Evolutionary conservation across 2,888 invertebrate genomes (phyloP).

Genomic region (Apoda limacodes): DNA sequence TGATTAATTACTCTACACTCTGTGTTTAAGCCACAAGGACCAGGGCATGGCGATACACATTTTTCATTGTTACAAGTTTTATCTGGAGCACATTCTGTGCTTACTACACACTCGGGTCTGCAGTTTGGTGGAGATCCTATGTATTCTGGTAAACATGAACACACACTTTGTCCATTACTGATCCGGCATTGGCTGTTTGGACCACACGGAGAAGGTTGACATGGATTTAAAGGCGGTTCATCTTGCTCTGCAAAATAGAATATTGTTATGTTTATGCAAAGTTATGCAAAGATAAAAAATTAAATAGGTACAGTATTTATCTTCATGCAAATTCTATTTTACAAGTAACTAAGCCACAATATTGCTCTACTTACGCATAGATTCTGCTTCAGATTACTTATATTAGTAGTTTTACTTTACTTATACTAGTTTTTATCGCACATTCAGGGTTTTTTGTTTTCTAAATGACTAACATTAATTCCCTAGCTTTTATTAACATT

Average conservation of each 20-base stretch:
- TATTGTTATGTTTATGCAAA: too few species aligned
- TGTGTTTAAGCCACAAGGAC: constrained; percentile 77
- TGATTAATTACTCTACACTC: constrained; percentile 79
- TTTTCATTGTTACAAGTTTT: constrained; percentile 77
- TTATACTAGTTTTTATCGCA: too few species aligned
- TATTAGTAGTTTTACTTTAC: too few species aligned
- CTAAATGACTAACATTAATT: constrained; percentile 1
- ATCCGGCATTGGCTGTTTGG: constrained; percentile 72
- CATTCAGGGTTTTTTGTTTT: constrained; percentile 1
- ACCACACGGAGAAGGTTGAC: constrained; percentile 73
- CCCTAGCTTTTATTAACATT: constrained; percentile 4
- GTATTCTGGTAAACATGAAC: constrained; percentile 77
- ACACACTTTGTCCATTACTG: constrained; percentile 72
- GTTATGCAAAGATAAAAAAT: too few species aligned
- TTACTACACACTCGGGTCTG: constrained; percentile 80
- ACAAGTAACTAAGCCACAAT: too few species aligned
- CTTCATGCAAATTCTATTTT: too few species aligned
- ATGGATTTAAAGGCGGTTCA: constrained; percentile 53
- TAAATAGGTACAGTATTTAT: too few species aligned
- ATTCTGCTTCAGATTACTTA: too few species aligned
- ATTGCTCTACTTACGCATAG: too few species aligned
- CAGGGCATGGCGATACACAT: constrained; percentile 79
- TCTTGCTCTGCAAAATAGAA: constrained; percentile 36
- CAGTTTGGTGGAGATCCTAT: constrained; percentile 77
- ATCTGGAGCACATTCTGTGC: constrained; percentile 73